Evolutionary conservation across 2,888 invertebrate genomes (phyloP), one percentile per base, ranked within the genome.

Genomic region (Pomacea canaliculata): DNA sequence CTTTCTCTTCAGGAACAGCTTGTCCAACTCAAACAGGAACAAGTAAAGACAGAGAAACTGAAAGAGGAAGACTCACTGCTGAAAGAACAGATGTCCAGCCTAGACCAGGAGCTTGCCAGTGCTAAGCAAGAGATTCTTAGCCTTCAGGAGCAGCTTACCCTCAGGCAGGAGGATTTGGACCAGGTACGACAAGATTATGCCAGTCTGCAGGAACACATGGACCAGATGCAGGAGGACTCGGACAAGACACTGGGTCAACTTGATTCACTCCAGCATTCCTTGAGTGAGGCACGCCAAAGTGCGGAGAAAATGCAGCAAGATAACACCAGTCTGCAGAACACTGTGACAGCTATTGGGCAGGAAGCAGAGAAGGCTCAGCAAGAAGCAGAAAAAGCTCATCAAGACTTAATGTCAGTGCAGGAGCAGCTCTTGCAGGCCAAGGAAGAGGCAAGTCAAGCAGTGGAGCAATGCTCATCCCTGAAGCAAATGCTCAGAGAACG

Each of bases 161-260:
- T 78, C 59, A 78, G 78, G 23, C 80, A 82, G 56, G 78, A 76
- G 7, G 73, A 77, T 37, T 49, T 82, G 19, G 71, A 71, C 56
- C 63, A 76, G 46, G 70, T 83, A 3, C 69, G 80, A 71, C 71
- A 72, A 46, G 80, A 81, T 66, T 82, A 80, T 18, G 73, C 69
- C 63, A 73, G 60, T 23, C 8, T 82, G n/a, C 71, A 78, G 37
- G 0, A 71, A 48, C 71, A 66, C 37, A 49, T 78, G n/a, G 65
- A 59, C 37, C 76, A 80, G 67, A 59, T 76, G 18, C 68, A 69
- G 51, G 68, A 74, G 37, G 7, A 19, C 3, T 59, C 62, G 9
- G 69, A 74, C 9, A 48, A 62, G 27, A 48, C 60, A 10, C 7
- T 62, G 27, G 71, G 76, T 19, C 71, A 78, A n/a, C 46, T 75